phyloP scores from a whole-genome alignment of 2,888 invertebrate species.

The Digitonthophagus gazella region DNA sequence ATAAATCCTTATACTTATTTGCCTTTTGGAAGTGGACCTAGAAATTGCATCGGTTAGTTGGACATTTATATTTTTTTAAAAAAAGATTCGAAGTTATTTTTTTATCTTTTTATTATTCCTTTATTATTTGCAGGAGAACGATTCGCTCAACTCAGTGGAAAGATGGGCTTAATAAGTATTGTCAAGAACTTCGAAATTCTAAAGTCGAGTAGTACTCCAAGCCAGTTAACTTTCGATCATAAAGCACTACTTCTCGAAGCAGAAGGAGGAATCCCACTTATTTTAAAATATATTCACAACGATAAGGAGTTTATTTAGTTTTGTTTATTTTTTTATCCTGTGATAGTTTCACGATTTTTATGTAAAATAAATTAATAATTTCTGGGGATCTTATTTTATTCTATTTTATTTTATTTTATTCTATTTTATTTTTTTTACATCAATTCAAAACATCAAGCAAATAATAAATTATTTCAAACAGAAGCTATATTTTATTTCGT shows the following conservation, averaged over 20 bases:
- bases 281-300: constrained; percentile 31
- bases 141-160: constrained; percentile 44
- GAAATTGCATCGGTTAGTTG: constrained; percentile 34
- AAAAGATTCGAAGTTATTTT: too few relatives aligned
- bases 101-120: constrained; percentile 31
- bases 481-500: not conserved
- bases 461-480: too few relatives aligned
- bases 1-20: constrained; percentile 31
- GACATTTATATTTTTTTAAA: not conserved
- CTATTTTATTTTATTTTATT: too few relatives aligned
- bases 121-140: constrained; percentile 42
- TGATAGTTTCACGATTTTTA: too few relatives aligned
- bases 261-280: constrained; percentile 40
- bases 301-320: not conserved
- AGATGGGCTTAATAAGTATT: constrained; percentile 43
- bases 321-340: too few relatives aligned
- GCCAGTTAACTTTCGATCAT: constrained; percentile 39
- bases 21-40: constrained; percentile 36
- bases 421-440: too few relatives aligned
- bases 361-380: too few relatives aligned
- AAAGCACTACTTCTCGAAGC: constrained; percentile 44
- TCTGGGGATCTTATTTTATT: too few relatives aligned
- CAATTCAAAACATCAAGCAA: too few relatives aligned
- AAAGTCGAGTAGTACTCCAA: constrained; percentile 39
- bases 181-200: constrained; percentile 41